Evolutionary conservation across 1,140 invertebrate species (phyloP), one percentile per base, ranked within the genome.

Genomic region (Aphaenogaster ashmeadi): DNA sequence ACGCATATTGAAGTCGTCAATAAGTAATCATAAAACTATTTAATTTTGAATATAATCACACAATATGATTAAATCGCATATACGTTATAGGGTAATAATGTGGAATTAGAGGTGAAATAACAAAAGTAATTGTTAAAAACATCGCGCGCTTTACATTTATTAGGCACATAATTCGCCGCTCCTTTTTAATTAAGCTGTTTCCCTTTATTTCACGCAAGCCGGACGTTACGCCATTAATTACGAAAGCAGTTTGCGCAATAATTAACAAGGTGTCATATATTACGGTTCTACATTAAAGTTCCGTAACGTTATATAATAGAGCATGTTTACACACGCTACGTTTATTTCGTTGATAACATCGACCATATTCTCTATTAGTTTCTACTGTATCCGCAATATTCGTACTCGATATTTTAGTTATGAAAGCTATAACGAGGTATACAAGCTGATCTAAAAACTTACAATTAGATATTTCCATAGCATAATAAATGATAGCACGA

Each of bases 211-310:
- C 69, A 83, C 80, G 54, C 80, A 47, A 83, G 13, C 13, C n/a
- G 33, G 41, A 60, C 69, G 44, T 84, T 84, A 60, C 15, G 38
- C 33, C 36, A 60, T 84, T 84, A 84, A 84, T 84, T 84, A 75
- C 8, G 18, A 56, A 21, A 84, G 33, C 33, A 21, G 54, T 50
- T 41, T 56, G 66, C 54, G 21, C 67, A 58, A 75, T 84, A 74
- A 60, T 13, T 83, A 72, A 84, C 69, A 50, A 60, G 38, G 27
- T 74, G n/a, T 75, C 54, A 56, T 80, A 38, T 84, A 84, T 84
- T 60, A 50, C 13, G 15, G 38, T 47, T 54, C n/a, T 44, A 11
- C 44, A 36, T 74, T 74, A 84, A 84, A 74, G 18, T 74, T 84
- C 13, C 41, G 27, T 74, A 36, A 36, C 18, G 0, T 84, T 54